Conservation (phyloP, 2,113 vertebrate genomes). For the Nestor notabilis region DNA sequence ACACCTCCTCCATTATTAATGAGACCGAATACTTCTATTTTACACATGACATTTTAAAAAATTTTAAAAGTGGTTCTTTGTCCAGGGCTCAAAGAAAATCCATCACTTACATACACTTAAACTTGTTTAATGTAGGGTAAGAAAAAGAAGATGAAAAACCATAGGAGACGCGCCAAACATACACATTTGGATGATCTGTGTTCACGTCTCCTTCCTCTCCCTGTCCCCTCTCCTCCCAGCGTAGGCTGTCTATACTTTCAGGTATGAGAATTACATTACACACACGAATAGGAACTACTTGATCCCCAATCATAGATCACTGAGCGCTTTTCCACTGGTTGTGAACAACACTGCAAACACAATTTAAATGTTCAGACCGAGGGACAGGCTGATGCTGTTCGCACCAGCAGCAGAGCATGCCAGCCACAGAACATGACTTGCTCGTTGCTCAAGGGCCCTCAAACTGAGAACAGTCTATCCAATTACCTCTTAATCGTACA, state of each 20-base stretch:
- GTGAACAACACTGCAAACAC: not conserved
- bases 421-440: fast-evolving
- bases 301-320: not conserved
- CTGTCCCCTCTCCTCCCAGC: fast-evolving
- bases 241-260: not conserved
- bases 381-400: too few relatives aligned
- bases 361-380: not conserved
- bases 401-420: too few relatives aligned
- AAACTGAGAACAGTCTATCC: not conserved
- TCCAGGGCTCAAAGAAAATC: not conserved
- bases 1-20: not conserved
- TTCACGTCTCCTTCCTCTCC: not conserved
- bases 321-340: not conserved
- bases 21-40: not conserved
- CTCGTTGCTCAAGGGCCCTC: not conserved
- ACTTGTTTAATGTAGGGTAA: not conserved
- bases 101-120: not conserved
- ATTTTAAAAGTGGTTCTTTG: not conserved
- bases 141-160: not conserved
- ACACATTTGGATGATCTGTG: too few relatives aligned
- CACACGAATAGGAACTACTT: not conserved
- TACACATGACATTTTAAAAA: fast-evolving
- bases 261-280: not conserved
- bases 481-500: fast-evolving
- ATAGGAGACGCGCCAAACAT: not conserved